Conservation (phyloP, 2,888 invertebrate genomes). For the Thumatha senex region DNA sequence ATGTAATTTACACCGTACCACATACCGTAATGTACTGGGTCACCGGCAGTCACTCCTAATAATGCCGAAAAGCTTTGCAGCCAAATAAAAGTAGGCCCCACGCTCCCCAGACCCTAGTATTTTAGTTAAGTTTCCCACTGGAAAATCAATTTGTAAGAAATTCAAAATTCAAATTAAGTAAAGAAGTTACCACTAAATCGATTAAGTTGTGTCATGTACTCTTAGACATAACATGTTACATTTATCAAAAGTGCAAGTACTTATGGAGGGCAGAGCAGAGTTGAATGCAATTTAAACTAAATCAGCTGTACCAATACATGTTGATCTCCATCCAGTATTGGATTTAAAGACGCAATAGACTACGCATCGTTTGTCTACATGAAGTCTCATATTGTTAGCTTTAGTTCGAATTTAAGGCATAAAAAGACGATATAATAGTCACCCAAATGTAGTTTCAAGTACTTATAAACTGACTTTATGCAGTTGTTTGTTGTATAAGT, state of each 20-base stretch:
- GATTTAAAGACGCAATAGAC: constrained; percentile 23
- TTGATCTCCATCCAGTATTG: constrained; percentile 15
- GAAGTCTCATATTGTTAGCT: constrained; percentile 4
- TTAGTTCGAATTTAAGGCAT: constrained; percentile 1
- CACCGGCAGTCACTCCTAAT: too few species aligned
- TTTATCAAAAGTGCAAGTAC: constrained; percentile 5
- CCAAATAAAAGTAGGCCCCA: neutral
- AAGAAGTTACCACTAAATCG: too few species aligned
- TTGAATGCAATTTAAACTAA: constrained; percentile 13
- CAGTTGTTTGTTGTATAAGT: neutral
- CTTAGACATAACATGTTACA: neutral
- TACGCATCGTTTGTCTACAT: constrained; percentile 8
- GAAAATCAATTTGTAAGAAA: too few species aligned
- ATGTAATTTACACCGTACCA: too few species aligned
- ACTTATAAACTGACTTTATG: neutral
- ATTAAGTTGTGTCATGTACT: too few species aligned
- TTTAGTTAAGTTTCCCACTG: neutral
- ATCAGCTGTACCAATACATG: constrained; percentile 7
- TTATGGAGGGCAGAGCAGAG: neutral
- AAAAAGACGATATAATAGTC: neutral
- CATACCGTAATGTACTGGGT: too few species aligned
- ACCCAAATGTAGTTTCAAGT: constrained; percentile 3
- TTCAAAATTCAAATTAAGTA: too few species aligned
- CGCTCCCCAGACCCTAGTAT: too few species aligned
- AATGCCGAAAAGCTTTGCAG: too few species aligned